Conservation (phyloP, 2,113 vertebrate species). For the Variabilichromis moorii region DNA sequence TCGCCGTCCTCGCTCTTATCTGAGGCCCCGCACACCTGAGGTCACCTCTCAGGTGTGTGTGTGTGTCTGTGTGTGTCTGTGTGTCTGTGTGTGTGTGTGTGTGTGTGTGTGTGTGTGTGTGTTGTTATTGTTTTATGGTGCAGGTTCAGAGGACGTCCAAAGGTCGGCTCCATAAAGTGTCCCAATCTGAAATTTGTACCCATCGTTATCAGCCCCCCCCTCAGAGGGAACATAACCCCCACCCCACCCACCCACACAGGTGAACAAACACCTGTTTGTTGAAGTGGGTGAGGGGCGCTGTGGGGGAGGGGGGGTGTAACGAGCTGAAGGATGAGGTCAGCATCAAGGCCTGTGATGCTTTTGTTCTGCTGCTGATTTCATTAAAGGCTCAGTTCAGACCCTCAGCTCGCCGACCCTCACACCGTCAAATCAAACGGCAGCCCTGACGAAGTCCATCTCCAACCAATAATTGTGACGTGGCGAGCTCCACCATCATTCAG, state of each 20-base stretch:
- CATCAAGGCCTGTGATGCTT: background rate
- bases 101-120: background rate
- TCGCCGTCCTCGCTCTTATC: too few relatives aligned
- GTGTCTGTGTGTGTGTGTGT: background rate
- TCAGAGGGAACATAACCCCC: conserved; percentile 2
- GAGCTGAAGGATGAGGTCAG: background rate
- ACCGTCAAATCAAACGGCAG: background rate
- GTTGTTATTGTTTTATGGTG: conserved; percentile 39
- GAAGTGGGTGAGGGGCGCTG: background rate
- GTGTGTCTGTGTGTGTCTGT: background rate
- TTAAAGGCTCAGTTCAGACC: background rate
- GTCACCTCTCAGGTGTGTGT: too few relatives aligned
- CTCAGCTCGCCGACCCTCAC: background rate
- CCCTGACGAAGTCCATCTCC: background rate
- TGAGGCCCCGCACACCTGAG: too few relatives aligned
- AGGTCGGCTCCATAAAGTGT: conserved; percentile 43
- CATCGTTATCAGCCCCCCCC: conserved; percentile 13
- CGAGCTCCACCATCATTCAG: background rate
- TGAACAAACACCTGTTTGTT: background rate
- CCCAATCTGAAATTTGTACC: conserved; percentile 39
- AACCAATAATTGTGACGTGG: background rate
- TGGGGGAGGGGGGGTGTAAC: background rate
- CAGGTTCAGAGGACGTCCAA: conserved; percentile 9
- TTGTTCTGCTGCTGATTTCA: background rate
- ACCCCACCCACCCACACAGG: background rate